These are phyloP conservation scores for Protobothrops mucrosquamatus DNA, from an alignment of 2,113 vertebrate genomes.

Conservation along the genomic window DNA sequence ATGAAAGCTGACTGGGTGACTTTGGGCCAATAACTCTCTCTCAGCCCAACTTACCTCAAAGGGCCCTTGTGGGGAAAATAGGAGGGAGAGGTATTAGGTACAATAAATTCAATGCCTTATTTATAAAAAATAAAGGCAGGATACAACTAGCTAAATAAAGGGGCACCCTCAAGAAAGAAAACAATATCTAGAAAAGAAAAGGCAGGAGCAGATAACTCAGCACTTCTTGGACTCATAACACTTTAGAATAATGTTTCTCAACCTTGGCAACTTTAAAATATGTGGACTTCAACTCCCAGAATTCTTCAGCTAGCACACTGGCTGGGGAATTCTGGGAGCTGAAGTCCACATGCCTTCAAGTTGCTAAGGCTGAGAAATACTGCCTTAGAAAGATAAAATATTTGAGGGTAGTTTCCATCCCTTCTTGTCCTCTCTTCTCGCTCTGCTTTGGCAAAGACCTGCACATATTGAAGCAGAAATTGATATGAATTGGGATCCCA, in stretches of 20 bases:
- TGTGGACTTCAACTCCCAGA: not conserved
- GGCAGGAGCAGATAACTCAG: not conserved
- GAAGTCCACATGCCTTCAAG: not conserved
- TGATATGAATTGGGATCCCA: not conserved
- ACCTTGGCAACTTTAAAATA: not conserved
- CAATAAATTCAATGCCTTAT: not conserved
- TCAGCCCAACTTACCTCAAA: not conserved
- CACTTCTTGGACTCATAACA: not conserved
- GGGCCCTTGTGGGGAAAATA: not conserved
- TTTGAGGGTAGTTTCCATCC: not conserved
- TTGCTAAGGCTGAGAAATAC: not conserved
- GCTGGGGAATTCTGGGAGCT: not conserved
- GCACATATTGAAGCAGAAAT: not conserved
- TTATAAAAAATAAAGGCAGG: not conserved
- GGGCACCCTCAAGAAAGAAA: not conserved
- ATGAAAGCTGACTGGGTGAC: not conserved
- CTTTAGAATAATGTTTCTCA: not conserved
- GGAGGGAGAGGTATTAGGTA: not conserved
- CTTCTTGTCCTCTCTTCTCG: too few relatives aligned
- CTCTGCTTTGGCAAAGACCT: not conserved
- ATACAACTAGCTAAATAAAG: not conserved
- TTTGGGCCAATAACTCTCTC: not conserved
- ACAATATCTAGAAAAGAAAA: not conserved
- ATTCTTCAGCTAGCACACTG: not conserved
- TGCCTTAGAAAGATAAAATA: not conserved